A percentile compares a stretch with the other conserved stretches of the same genome.
Conservation (phyloP, 2,797 vertebrate genomes). For the Sebastes iracundus region DNA sequence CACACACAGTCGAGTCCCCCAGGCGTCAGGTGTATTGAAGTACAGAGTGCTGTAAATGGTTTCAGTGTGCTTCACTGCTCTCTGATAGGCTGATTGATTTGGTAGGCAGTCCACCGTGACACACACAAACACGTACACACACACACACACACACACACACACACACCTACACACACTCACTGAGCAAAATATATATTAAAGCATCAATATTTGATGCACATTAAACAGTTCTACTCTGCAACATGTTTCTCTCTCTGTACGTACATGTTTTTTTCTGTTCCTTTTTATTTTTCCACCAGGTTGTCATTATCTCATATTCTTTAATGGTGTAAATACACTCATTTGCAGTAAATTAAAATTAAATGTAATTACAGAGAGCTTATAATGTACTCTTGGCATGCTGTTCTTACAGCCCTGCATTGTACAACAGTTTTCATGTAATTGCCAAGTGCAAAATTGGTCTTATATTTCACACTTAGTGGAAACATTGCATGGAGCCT, state of each 20-base stretch:
- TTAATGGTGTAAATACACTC: neutral
- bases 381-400: neutral
- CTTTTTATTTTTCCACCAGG: neutral
- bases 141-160: constrained; percentile 31
- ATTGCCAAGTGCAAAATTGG: neutral
- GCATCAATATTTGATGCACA: constrained; percentile 47
- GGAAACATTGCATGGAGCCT: neutral
- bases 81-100: constrained; percentile 72
- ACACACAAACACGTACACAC: neutral
- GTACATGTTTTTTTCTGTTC: neutral
- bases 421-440: neutral
- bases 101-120: constrained; percentile 48
- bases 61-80: constrained; percentile 67
- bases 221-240: constrained; percentile 16
- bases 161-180: neutral
- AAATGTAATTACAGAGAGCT: neutral
- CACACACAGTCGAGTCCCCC: constrained; percentile 25
- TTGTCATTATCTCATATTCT: neutral
- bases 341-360: neutral
- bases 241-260: neutral
- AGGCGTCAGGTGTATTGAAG: constrained; percentile 62
- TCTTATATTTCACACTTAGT: neutral
- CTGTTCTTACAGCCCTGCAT: neutral
- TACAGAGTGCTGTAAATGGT: constrained; percentile 70
- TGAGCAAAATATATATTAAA: constrained; percentile 39